These are phyloP conservation scores for Platynereis dumerilii DNA, from an alignment of 2,888 invertebrate species.

Conservation along the genomic window DNA sequence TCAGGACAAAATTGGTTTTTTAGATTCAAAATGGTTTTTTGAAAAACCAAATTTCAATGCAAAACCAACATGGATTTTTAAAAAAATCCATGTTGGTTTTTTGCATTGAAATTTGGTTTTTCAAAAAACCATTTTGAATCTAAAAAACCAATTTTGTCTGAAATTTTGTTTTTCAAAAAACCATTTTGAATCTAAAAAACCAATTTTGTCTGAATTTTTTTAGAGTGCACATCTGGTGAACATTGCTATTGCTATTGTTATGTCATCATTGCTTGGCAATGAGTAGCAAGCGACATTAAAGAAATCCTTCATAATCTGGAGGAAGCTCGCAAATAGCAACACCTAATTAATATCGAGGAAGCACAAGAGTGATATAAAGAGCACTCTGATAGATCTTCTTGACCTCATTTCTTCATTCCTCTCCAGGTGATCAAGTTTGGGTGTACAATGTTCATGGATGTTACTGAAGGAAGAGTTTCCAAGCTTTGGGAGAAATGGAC, in stretches of 20 bases:
- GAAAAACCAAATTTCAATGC: too few relatives aligned
- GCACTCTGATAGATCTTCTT: not conserved
- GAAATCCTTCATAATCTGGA: not conserved
- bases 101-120: too few relatives aligned
- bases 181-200: too few relatives aligned
- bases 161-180: too few relatives aligned
- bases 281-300: not conserved
- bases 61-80: too few relatives aligned
- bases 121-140: too few relatives aligned
- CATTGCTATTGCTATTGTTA: slow-evolving; percentile 5
- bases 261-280: not conserved
- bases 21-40: too few relatives aligned
- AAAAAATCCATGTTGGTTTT: too few relatives aligned
- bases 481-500: not conserved
- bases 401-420: not conserved
- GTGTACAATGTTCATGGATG: not conserved
- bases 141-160: too few relatives aligned
- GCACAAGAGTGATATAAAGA: not conserved
- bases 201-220: too few relatives aligned
- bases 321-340: not conserved
- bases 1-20: too few relatives aligned
- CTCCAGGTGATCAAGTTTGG: not conserved
- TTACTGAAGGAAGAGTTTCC: not conserved
- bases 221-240: not conserved
- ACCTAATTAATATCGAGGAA: not conserved